Percentiles rank a stretch among this genome's conserved stretches.
phyloP scores from a whole-genome alignment of 2,888 invertebrate genomes.

The Pinctada fucata region DNA sequence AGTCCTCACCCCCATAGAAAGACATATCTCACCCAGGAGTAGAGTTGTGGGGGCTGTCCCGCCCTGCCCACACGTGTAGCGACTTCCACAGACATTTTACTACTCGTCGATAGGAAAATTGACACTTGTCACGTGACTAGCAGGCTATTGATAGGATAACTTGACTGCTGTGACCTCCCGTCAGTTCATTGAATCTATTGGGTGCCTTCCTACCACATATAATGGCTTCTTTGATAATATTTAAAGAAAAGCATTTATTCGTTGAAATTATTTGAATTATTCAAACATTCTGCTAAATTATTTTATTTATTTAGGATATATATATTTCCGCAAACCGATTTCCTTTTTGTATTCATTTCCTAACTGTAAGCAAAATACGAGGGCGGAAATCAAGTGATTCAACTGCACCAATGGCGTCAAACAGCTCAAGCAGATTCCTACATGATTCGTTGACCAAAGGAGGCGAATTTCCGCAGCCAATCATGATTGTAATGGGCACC shows the following conservation, averaged over 20 bases:
- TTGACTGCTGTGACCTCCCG: background rate
- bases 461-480: constrained; percentile 86
- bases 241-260: too few relatives aligned
- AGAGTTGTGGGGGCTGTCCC: background rate
- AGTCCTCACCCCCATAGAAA: too few relatives aligned
- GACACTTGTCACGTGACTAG: background rate
- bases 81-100: background rate
- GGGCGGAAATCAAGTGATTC: background rate
- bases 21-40: background rate
- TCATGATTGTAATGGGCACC: constrained; percentile 83
- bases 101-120: background rate
- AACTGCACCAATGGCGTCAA: constrained; percentile 68
- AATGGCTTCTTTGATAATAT: too few relatives aligned
- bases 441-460: constrained; percentile 87
- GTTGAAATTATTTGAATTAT: too few relatives aligned
- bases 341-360: background rate
- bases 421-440: constrained; percentile 56
- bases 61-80: background rate
- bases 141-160: background rate
- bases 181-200: background rate
- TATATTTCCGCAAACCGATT: too few relatives aligned
- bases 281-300: too few relatives aligned
- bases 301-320: too few relatives aligned
- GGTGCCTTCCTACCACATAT: too few relatives aligned
- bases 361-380: background rate